These are phyloP conservation scores for Chrysolina americana DNA, from an alignment of 2,888 invertebrate genomes.

Conservation along the genomic window DNA sequence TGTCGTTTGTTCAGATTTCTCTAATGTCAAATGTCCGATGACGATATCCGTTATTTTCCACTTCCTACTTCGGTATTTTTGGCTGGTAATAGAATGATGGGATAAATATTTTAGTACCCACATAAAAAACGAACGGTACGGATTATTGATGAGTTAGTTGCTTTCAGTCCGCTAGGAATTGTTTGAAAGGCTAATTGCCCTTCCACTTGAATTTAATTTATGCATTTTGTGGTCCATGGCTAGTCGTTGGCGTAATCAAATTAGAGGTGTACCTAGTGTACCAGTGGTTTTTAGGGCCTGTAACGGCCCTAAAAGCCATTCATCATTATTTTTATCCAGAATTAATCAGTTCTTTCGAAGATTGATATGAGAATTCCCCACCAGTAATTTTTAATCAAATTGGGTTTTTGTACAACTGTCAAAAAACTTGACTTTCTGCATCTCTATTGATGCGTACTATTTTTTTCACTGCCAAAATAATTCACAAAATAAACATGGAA, in stretches of 20 bases:
- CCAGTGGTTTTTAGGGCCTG: too few species aligned
- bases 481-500: too few species aligned
- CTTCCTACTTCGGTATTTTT: slow-evolving; percentile 34
- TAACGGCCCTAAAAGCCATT: too few species aligned
- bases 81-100: not conserved
- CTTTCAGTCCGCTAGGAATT: not conserved
- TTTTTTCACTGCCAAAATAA: too few species aligned
- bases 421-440: too few species aligned
- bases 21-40: slow-evolving; percentile 42
- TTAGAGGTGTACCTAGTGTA: not conserved
- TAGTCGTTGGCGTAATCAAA: not conserved
- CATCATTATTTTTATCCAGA: too few species aligned
- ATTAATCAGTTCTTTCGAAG: too few species aligned
- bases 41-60: slow-evolving; percentile 40
- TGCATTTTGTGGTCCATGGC: not conserved
- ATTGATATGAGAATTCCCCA: too few species aligned
- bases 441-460: too few species aligned
- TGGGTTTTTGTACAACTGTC: too few species aligned
- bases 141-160: slow-evolving; percentile 29
- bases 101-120: slow-evolving; percentile 39
- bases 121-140: slow-evolving; percentile 29
- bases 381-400: too few species aligned
- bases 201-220: not conserved
- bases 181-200: slow-evolving; percentile 1
- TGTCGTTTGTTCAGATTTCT: slow-evolving; percentile 47